Percentiles rank a stretch among this genome's conserved stretches.
phyloP scores from a whole-genome alignment of 1,140 invertebrate species.

The Ditylenchus dipsaci region DNA sequence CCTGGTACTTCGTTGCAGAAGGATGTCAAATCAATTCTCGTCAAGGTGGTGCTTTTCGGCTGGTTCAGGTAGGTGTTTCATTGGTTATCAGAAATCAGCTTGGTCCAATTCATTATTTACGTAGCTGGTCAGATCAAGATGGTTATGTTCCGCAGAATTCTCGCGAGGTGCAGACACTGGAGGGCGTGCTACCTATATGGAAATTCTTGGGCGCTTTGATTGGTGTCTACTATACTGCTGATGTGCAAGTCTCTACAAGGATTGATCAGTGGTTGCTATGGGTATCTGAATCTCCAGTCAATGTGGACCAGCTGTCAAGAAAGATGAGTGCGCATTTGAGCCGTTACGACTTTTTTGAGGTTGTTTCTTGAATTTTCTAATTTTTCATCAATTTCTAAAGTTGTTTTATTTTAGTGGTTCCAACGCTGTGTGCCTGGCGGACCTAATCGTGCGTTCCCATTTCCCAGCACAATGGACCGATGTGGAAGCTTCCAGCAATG shows the following conservation, averaged over 20 bases:
- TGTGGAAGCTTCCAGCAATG: constrained; percentile 19
- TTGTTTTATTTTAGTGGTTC: too few species aligned
- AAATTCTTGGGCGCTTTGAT: neutral
- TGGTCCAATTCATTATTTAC: neutral
- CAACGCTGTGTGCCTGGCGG: constrained; percentile 21
- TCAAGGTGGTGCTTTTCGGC: neutral
- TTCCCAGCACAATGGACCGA: constrained; percentile 12
- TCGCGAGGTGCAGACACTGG: neutral
- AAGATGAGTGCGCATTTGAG: neutral
- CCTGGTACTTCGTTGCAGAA: neutral
- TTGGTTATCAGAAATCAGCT: neutral
- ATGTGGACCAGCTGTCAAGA: neutral
- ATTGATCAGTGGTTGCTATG: neutral
- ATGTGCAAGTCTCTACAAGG: neutral
- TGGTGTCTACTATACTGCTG: neutral
- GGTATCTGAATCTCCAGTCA: neutral
- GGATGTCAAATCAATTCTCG: neutral
- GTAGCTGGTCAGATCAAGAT: neutral
- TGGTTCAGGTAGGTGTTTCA: neutral
- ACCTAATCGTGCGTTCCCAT: constrained; percentile 17
- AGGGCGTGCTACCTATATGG: neutral
- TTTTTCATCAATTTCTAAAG: too few species aligned
- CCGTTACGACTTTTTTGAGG: neutral
- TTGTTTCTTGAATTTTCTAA: neutral
- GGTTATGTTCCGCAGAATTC: neutral